Evolutionary conservation across 2,113 vertebrate species (phyloP).

Genomic region (Seriola aureovittata): DNA sequence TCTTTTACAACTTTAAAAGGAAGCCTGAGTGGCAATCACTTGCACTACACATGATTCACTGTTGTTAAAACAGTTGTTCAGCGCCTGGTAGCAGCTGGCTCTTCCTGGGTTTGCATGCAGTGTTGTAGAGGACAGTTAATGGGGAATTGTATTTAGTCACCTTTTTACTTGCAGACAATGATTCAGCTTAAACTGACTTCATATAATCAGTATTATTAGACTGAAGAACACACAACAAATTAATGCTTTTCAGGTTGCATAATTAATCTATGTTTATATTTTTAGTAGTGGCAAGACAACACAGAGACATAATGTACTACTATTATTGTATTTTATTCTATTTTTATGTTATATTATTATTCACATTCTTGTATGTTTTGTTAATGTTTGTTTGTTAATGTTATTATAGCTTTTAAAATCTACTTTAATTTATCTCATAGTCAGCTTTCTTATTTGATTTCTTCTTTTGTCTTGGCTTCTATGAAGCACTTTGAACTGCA

Average conservation of each 20-base stretch:
- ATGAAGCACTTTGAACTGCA: no score
- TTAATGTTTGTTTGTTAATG: no score
- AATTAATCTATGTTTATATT: not conserved
- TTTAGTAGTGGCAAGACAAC: not conserved
- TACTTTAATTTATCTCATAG: no score
- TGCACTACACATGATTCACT: not conserved
- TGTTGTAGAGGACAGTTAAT: not conserved
- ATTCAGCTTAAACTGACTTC: not conserved
- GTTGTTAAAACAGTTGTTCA: not conserved
- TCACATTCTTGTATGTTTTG: no score
- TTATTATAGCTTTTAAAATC: no score
- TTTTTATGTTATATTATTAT: no score
- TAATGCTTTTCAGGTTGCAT: not conserved
- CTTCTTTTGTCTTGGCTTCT: no score
- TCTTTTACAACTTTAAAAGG: not conserved
- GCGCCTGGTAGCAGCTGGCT: not conserved
- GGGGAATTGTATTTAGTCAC: not conserved
- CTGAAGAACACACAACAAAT: not conserved
- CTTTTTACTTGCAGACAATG: not conserved
- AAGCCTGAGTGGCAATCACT: not conserved
- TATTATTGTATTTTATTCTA: no score
- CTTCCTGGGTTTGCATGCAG: not conserved
- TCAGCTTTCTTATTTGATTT: no score
- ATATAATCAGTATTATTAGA: not conserved
- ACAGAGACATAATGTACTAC: not conserved